phyloP scores from a whole-genome alignment of 2,113 vertebrate species.

The Coturnix japonica region DNA sequence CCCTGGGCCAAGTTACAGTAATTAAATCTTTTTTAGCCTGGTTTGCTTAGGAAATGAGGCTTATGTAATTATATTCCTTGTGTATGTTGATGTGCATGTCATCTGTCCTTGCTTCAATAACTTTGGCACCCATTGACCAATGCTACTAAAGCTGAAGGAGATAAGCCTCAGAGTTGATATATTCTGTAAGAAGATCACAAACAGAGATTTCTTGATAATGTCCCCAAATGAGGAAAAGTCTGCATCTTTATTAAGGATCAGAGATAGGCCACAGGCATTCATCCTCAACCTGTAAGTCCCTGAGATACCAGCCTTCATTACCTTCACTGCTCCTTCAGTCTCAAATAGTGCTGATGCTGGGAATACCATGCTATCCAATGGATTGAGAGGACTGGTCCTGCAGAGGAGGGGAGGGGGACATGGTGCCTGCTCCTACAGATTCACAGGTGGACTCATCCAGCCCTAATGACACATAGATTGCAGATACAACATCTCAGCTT shows the following conservation, averaged over 20 bases:
- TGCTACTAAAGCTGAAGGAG: neutral
- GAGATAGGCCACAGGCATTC: neutral
- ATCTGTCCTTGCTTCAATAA: neutral
- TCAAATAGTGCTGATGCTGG: neutral
- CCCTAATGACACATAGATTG: fast-evolving
- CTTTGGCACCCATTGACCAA: neutral
- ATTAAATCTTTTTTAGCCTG: slow-evolving; percentile 29
- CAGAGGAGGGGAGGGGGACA: neutral
- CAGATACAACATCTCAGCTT: neutral
- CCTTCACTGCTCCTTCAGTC: neutral
- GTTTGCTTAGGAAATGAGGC: slow-evolving; percentile 22
- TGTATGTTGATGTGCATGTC: neutral
- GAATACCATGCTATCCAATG: neutral
- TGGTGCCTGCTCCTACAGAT: neutral
- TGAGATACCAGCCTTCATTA: neutral
- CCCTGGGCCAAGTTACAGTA: neutral
- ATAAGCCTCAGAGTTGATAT: neutral
- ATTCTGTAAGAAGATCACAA: neutral
- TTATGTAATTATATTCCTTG: neutral
- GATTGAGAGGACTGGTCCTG: neutral
- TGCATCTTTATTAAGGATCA: neutral
- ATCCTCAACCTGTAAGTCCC: neutral
- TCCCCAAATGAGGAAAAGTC: neutral
- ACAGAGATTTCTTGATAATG: neutral
- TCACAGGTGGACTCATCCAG: neutral